Conservation (phyloP, 2,797 vertebrate species). For the Netta rufina region DNA sequence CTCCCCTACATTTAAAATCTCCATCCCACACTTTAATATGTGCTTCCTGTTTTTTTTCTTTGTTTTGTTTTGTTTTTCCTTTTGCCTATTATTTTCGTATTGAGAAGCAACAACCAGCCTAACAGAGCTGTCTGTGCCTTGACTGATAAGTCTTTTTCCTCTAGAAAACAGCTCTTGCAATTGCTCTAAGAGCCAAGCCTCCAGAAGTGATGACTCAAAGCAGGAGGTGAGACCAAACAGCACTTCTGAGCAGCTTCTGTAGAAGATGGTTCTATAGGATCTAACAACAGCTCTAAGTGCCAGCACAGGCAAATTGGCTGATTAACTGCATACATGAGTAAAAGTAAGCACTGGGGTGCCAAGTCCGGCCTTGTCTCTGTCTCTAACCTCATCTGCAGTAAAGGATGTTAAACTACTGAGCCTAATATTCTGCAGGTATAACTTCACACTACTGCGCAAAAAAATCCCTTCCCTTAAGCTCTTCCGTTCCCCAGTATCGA, state of each 20-base stretch:
- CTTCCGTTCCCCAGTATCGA: not conserved
- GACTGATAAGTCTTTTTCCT: not conserved
- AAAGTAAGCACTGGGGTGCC: not conserved
- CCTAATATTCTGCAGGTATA: slow-evolving; percentile 1
- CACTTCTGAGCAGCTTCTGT: not conserved
- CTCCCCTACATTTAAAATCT: not conserved
- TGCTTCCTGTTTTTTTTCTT: not conserved
- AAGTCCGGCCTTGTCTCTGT: not conserved
- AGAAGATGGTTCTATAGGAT: not conserved
- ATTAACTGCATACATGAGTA: not conserved
- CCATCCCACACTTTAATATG: not conserved
- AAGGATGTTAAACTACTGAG: not conserved
- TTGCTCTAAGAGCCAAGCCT: not conserved
- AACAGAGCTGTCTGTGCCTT: not conserved
- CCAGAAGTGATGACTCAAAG: not conserved
- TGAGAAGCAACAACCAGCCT: not conserved
- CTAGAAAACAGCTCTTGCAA: not conserved
- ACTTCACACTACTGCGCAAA: not conserved
- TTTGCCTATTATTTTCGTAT: not conserved
- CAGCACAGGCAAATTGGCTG: not conserved
- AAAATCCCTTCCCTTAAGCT: slow-evolving; percentile 16
- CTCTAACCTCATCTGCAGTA: not conserved
- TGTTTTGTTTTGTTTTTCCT: not conserved
- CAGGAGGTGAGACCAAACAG: not conserved
- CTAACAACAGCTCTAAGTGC: not conserved